Conservation (phyloP, 2,113 vertebrate species). For the Bungarus multicinctus region DNA sequence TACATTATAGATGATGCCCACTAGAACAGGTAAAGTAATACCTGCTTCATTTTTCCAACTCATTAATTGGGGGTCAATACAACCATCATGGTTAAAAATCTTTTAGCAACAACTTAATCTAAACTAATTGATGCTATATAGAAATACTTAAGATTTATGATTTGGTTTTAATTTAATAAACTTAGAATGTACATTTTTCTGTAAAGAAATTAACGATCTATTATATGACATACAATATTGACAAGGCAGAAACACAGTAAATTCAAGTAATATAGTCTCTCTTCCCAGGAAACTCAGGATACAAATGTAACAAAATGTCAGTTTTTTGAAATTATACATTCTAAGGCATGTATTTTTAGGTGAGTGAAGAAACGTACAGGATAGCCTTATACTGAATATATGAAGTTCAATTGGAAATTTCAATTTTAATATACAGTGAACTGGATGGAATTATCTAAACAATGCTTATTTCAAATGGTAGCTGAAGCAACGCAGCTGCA, state of each 20-base stretch:
- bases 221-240: background rate
- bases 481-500: background rate
- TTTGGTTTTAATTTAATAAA: background rate
- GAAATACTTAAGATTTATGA: background rate
- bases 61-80: background rate
- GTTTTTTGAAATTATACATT: background rate
- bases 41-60: background rate
- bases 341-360: background rate
- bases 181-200: background rate
- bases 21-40: background rate
- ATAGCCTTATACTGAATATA: background rate
- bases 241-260: background rate
- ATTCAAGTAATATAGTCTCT: background rate
- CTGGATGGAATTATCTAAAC: background rate
- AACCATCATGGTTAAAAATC: background rate
- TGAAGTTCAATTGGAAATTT: background rate
- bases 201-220: background rate
- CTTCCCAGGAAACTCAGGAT: background rate
- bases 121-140: background rate
- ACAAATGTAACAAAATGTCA: background rate
- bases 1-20: background rate
- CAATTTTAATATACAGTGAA: background rate
- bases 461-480: background rate
- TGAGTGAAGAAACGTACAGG: background rate
- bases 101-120: background rate